A percentile compares a stretch with the other conserved stretches of the same genome.
Conservation (phyloP, 2,888 invertebrate species). For the Omphaloscelis lunosa region DNA sequence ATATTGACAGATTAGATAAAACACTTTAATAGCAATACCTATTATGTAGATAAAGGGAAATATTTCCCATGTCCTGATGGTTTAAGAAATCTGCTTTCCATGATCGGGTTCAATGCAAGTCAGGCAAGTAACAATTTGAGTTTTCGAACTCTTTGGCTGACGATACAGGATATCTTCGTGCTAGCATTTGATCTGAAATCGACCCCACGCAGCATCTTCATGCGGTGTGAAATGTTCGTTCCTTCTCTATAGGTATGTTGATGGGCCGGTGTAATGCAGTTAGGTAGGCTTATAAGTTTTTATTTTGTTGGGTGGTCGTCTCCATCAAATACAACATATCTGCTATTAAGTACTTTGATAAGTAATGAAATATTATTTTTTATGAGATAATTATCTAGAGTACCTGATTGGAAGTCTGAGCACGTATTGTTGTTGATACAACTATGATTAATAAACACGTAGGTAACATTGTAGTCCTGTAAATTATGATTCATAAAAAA, state of each 20-base stretch:
- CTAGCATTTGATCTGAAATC: not conserved
- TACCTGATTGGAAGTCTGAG: conserved; percentile 2
- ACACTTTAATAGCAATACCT: not conserved
- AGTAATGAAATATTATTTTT: not conserved
- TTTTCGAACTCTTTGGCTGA: not conserved
- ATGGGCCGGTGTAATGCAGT: not conserved
- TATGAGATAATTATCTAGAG: conserved; percentile 4
- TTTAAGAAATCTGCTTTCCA: no score
- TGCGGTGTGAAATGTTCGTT: not conserved
- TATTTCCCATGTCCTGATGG: not conserved
- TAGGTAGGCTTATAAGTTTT: no score
- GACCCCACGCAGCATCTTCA: not conserved
- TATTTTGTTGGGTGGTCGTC: not conserved
- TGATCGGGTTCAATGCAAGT: not conserved
- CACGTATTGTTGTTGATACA: conserved; percentile 11
- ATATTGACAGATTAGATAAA: conserved; percentile 13
- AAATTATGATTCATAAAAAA: not conserved
- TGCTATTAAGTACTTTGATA: not conserved
- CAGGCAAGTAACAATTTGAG: not conserved
- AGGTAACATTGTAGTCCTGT: not conserved
- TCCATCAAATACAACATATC: not conserved
- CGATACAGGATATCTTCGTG: not conserved
- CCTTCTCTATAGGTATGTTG: not conserved
- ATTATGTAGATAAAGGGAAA: not conserved
- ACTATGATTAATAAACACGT: conserved; percentile 6